Base-by-base conservation (phyloP, 2,888 invertebrate genomes). In the Eutolmus rufibarbis region DNA sequence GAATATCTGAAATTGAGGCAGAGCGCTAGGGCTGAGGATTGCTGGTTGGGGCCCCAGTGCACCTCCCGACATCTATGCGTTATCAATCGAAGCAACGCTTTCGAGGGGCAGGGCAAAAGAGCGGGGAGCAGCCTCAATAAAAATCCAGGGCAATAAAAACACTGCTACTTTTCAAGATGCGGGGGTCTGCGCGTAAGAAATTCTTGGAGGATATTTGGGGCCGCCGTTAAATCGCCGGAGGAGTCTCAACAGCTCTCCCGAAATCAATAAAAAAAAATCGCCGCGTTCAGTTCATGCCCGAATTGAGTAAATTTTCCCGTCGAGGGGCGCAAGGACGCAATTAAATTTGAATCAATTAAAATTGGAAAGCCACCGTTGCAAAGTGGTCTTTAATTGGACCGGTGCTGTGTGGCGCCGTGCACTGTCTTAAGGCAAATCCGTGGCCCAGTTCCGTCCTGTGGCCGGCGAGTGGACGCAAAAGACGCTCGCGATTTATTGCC, bases 31-130 rank as follows among this genome's bases (percentile, higher is more conserved):
- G 43, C 43, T 2, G 19, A 23, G 16, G 56, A 23, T 57, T 57
- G 19, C n/a, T 57, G 19, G 56, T 19, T 46, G 51, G 5, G 51
- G 14, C 46, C 14, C 2, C 2, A 74, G 77, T 86, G 78, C 78
- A 78, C 4, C n/a, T 79, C 23, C 87, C 74, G 79, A 79, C 79
- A 87, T 87, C 79, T 87, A 87, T 79, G 5, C 34, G 28, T 12
- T 37, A 46, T 79, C 9, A 14, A 19, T 34, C 14, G 81, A 79
- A 87, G 40, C 34, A 87, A 12, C 57, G 4, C n/a, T 34, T 16
- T 23, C 9, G 1, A n/a, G 23, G 19, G 19, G 9, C 57, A 19
- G 12, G n/a, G n/a, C 57, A 23, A 57, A 19, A 57, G 23, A 9
- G 7, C 9, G 9, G 28, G 9, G 43, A 57, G 57, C n/a, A 28